Percentiles rank a stretch among this genome's conserved stretches.
Conservation (phyloP, 2,797 vertebrate genomes). For the Acipenser oxyrinchus region DNA sequence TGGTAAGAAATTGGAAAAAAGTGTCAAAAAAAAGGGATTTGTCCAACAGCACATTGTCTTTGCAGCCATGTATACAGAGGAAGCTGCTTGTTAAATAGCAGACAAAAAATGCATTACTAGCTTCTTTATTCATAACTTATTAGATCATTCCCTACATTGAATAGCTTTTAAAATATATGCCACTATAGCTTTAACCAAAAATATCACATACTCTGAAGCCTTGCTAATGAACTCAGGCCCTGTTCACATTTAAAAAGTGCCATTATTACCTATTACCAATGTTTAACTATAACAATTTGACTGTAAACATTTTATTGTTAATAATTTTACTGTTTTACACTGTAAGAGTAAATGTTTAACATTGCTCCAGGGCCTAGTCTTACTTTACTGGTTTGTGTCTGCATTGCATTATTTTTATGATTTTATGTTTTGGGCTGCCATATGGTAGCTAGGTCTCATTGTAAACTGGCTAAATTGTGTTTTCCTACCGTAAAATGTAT, state of each 20-base stretch:
- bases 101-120: constrained; percentile 24
- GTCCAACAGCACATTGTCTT: too few species aligned
- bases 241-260: constrained; percentile 16
- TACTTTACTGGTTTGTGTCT: constrained; percentile 21
- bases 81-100: background rate
- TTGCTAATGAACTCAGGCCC: constrained; percentile 34
- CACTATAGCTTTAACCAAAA: constrained; percentile 22
- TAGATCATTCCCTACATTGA: constrained; percentile 42
- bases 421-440: constrained; percentile 33
- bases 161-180: constrained; percentile 39
- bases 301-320: constrained; percentile 27
- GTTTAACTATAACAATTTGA: constrained; percentile 17
- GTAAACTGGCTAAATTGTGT: constrained; percentile 31
- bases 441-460: constrained; percentile 35
- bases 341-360: constrained; percentile 32
- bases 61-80: background rate
- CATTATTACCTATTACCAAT: constrained; percentile 23
- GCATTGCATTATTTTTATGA: constrained; percentile 32
- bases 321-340: constrained; percentile 21
- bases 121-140: constrained; percentile 34
- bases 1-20: too few species aligned
- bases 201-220: constrained; percentile 32
- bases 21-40: too few species aligned
- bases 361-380: constrained; percentile 26
- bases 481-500: background rate